Percentiles rank a stretch among this genome's conserved stretches.
Evolutionary conservation across 2,888 invertebrate species (phyloP).

Genomic region (Noctua janthina): DNA sequence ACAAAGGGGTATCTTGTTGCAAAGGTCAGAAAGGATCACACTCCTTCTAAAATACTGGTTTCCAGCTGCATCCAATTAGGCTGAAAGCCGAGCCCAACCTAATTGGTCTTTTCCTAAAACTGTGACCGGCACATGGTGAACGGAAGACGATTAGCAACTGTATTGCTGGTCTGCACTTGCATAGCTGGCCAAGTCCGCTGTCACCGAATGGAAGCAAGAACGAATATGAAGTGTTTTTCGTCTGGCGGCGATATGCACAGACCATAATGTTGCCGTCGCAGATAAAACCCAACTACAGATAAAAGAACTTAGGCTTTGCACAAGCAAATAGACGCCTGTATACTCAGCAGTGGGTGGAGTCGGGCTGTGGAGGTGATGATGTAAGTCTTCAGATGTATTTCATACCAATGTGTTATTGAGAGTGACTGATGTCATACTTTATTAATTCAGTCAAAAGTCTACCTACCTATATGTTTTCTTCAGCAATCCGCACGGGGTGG

Average conservation of each 20-base stretch:
- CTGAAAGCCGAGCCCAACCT: not conserved
- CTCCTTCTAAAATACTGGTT: not conserved
- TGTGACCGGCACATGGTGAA: not conserved
- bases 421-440: not conserved
- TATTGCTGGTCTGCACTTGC: not conserved
- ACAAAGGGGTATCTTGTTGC: not conserved
- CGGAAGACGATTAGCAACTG: not conserved
- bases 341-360: not conserved
- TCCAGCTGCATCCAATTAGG: not conserved
- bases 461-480: too few relatives aligned
- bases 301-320: too few relatives aligned
- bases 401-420: not conserved
- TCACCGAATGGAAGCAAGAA: not conserved
- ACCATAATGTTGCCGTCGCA: not conserved
- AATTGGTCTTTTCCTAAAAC: not conserved
- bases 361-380: not conserved
- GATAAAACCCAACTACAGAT: not conserved
- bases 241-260: not conserved
- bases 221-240: not conserved
- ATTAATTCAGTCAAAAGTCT: too few relatives aligned
- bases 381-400: not conserved
- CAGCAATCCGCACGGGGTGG: too few relatives aligned
- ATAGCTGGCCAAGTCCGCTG: not conserved
- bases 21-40: not conserved
- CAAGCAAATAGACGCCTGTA: not conserved